phyloP scores from a whole-genome alignment of 2,888 invertebrate species.

The Iphiclides podalirius region DNA sequence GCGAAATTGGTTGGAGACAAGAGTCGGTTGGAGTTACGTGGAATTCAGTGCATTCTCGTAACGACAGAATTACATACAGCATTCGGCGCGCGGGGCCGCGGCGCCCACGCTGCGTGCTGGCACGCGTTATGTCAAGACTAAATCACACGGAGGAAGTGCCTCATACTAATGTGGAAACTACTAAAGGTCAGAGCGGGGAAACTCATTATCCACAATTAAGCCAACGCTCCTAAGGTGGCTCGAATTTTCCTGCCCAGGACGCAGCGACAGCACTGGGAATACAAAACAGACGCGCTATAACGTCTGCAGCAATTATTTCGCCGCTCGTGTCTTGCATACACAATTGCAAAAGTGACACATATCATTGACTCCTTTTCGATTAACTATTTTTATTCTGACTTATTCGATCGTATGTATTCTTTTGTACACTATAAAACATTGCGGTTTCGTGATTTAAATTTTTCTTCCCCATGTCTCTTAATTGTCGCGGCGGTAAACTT shows the following conservation, averaged over 20 bases:
- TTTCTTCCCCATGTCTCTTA: constrained; percentile 24
- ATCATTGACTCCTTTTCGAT: background rate
- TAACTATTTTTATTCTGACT: background rate
- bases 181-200: constrained; percentile 10
- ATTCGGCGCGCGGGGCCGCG: constrained; percentile 54
- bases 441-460: background rate
- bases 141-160: constrained; percentile 13
- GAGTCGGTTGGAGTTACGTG: constrained; percentile 39
- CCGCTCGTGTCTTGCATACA: background rate
- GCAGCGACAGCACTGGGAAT: background rate
- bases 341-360: background rate
- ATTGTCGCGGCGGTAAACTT: constrained; percentile 55
- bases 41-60: constrained; percentile 39
- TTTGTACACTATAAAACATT: too few species aligned
- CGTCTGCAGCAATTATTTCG: background rate
- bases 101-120: constrained; percentile 44
- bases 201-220: constrained; percentile 19
- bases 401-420: too few species aligned
- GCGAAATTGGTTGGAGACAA: constrained; percentile 56
- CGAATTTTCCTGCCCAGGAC: constrained; percentile 1
- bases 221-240: background rate
- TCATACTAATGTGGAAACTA: constrained; percentile 15
- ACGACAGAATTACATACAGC: constrained; percentile 49
- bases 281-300: constrained; percentile 5
- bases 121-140: constrained; percentile 28